Evolutionary conservation across 1,140 invertebrate genomes (phyloP).

Genomic region (Globodera rostochiensis): DNA sequence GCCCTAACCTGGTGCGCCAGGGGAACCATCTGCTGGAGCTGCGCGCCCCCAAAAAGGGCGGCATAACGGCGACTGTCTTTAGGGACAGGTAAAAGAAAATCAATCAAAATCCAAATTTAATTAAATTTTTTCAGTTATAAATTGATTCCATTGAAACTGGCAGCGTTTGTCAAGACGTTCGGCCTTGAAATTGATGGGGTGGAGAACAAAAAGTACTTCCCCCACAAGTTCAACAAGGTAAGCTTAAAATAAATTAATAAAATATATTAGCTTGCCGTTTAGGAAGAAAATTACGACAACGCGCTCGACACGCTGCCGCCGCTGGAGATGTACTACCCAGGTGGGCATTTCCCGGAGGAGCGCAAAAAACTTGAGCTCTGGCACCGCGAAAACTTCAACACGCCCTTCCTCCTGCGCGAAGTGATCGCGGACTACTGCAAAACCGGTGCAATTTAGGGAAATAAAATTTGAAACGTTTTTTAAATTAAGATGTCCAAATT

Average conservation of each 20-base stretch:
- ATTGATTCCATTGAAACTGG: neutral
- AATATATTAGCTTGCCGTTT: neutral
- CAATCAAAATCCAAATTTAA: too few species aligned
- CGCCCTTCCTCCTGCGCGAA: neutral
- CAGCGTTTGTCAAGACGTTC: neutral
- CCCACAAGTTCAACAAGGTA: neutral
- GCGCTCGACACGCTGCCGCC: neutral
- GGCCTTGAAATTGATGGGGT: neutral
- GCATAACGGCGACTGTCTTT: too few species aligned
- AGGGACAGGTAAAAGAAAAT: too few species aligned
- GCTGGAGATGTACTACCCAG: neutral
- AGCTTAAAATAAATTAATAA: too few species aligned
- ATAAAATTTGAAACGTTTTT: too few species aligned
- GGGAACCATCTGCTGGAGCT: neutral
- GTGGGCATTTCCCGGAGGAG: neutral
- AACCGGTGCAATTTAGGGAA: too few species aligned
- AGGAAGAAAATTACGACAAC: neutral
- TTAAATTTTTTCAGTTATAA: too few species aligned
- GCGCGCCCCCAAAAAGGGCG: neutral
- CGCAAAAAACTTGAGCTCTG: neutral
- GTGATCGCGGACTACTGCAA: neutral
- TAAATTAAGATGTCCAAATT: too few species aligned
- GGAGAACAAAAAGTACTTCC: neutral
- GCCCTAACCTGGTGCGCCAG: neutral
- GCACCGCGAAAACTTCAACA: neutral